These are phyloP conservation scores for Selene dorsalis DNA, from an alignment of 2,797 vertebrate genomes.

Conservation along the genomic window DNA sequence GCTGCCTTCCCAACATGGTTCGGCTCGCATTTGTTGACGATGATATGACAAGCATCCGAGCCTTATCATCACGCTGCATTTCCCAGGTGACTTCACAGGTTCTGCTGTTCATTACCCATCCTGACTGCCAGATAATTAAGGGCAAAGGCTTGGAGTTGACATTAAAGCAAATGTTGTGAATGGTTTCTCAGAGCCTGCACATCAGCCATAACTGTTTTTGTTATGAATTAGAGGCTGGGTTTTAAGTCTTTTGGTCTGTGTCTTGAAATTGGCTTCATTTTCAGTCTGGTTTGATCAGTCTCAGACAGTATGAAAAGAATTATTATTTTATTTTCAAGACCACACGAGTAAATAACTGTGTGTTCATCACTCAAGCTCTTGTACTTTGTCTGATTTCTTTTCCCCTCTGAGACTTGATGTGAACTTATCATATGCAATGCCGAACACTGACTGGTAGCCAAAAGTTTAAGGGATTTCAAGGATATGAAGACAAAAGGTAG, in stretches of 20 bases:
- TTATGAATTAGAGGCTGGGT: slow-evolving; percentile 2
- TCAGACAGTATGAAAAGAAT: slow-evolving; percentile 20
- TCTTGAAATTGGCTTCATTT: slow-evolving; percentile 39
- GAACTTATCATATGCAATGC: neutral
- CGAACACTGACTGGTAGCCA: neutral
- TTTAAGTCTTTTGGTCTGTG: slow-evolving; percentile 37
- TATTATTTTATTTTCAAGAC: slow-evolving; percentile 31
- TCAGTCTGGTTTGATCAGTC: slow-evolving; percentile 19
- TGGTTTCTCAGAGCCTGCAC: slow-evolving; percentile 17
- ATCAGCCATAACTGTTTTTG: slow-evolving; percentile 15
- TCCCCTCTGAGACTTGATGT: slow-evolving; percentile 7
- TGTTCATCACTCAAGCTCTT: slow-evolving; percentile 27
- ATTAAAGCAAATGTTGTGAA: slow-evolving; percentile 56
- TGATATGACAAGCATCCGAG: slow-evolving; percentile 37
- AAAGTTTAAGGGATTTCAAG: neutral
- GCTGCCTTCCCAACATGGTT: slow-evolving; percentile 38
- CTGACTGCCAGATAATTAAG: slow-evolving; percentile 59
- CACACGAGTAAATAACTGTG: slow-evolving; percentile 25
- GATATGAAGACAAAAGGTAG: neutral
- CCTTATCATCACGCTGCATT: slow-evolving; percentile 40
- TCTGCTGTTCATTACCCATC: slow-evolving; percentile 60
- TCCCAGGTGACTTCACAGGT: slow-evolving; percentile 50
- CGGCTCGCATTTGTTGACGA: slow-evolving; percentile 50
- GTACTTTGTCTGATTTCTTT: slow-evolving; percentile 19
- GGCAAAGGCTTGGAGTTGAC: slow-evolving; percentile 45